phyloP scores from a whole-genome alignment of 1,140 invertebrate species.

The Drosophila bifasciata region DNA sequence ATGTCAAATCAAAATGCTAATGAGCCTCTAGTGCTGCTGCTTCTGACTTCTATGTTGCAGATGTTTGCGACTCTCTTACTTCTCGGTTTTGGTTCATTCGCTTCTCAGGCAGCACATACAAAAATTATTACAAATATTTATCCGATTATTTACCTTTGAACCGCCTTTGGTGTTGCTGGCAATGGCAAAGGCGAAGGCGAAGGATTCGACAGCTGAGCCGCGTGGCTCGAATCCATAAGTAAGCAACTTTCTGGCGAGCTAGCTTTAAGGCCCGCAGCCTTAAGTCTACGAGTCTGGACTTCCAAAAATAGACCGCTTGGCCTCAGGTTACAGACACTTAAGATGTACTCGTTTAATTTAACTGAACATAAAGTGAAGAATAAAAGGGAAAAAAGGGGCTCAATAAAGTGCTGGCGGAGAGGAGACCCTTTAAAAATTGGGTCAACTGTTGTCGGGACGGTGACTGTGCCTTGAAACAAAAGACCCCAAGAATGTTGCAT shows the following conservation, averaged over 20 bases:
- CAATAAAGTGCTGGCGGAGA: slow-evolving; percentile 28
- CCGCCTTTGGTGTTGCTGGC: slow-evolving; percentile 14
- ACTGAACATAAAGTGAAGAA: no score
- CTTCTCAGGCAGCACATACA: slow-evolving; percentile 1
- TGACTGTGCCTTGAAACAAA: slow-evolving; percentile 12
- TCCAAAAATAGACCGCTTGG: slow-evolving; percentile 53
- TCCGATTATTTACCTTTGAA: slow-evolving; percentile 78
- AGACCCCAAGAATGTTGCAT: slow-evolving; percentile 8
- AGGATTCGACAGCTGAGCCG: slow-evolving; percentile 18
- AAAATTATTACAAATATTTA: slow-evolving; percentile 63
- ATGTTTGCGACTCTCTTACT: slow-evolving; percentile 48
- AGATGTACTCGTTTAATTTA: slow-evolving; percentile 17
- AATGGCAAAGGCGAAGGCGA: slow-evolving; percentile 10
- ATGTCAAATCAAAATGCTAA: slow-evolving; percentile 70
- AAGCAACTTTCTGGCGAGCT: slow-evolving; percentile 33
- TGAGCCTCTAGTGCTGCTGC: slow-evolving; percentile 23
- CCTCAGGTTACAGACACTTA: slow-evolving; percentile 71
- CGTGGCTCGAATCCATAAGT: slow-evolving; percentile 62
- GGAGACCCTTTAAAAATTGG: slow-evolving; percentile 58
- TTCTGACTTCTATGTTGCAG: not conserved
- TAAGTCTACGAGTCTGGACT: slow-evolving; percentile 43
- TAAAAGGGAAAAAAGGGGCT: slow-evolving; percentile 19
- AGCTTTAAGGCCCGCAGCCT: slow-evolving; percentile 65
- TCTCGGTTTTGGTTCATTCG: slow-evolving; percentile 21
- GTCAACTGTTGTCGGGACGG: slow-evolving; percentile 43